A percentile compares a stretch with the other conserved stretches of the same genome.
phyloP scores from a whole-genome alignment of 2,113 vertebrate genomes.

The Chitala chitala region DNA sequence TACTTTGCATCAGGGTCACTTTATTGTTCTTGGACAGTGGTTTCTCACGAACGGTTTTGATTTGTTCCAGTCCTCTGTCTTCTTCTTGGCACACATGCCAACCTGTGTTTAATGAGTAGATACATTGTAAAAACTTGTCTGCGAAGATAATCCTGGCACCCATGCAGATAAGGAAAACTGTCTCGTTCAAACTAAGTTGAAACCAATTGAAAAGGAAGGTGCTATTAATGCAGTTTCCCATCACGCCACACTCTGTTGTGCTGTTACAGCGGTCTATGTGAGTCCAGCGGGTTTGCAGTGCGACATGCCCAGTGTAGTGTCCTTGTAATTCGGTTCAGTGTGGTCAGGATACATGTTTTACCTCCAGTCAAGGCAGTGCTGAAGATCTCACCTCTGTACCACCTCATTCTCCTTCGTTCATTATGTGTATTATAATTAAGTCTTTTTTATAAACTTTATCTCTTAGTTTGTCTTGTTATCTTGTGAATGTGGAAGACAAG shows the following conservation, averaged over 20 bases:
- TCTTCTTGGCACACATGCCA: background rate
- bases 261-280: background rate
- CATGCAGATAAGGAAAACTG: background rate
- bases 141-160: background rate
- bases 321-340: background rate
- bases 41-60: background rate
- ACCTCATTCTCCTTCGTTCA: background rate
- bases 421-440: constrained; percentile 1
- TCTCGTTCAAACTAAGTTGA: background rate
- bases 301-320: background rate
- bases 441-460: background rate
- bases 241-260: background rate
- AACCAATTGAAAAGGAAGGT: no score
- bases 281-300: background rate
- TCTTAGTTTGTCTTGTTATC: background rate
- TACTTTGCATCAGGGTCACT: background rate
- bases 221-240: no score
- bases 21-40: background rate
- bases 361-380: background rate
- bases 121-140: background rate
- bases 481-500: background rate
- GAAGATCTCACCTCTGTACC: no score
- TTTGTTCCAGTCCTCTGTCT: background rate
- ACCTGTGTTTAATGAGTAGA: background rate
- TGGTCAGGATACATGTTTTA: background rate